These are phyloP conservation scores for Pangasius krempfi DNA, from an alignment of 2,797 vertebrate species.

Conservation along the genomic window DNA sequence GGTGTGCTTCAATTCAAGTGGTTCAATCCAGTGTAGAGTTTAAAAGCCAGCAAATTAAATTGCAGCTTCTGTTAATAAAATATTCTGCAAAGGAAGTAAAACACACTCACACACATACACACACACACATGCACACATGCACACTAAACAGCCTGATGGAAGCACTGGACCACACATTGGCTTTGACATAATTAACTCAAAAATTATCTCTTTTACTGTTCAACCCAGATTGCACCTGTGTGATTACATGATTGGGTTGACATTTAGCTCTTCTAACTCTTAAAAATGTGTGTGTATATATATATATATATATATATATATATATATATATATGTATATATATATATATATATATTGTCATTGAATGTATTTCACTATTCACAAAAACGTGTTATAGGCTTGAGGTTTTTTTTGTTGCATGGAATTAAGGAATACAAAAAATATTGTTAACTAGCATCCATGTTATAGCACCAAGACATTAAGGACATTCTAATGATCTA, in stretches of 20 bases:
- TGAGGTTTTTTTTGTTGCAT: background rate
- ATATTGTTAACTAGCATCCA: background rate
- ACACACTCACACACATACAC: background rate
- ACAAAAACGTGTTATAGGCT: too few species aligned
- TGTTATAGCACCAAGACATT: background rate
- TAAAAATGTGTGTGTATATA: background rate
- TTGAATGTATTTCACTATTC: too few species aligned
- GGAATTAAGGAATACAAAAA: background rate
- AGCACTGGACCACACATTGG: too few species aligned
- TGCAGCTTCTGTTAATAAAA: background rate
- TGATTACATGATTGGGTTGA: background rate
- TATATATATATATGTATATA: too few species aligned
- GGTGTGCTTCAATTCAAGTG: constrained; percentile 1
- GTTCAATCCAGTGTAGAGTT: background rate
- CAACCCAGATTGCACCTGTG: background rate
- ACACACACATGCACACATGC: background rate
- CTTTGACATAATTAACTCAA: background rate
- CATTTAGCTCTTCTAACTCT: background rate
- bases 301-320: too few species aligned
- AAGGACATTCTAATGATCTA: background rate
- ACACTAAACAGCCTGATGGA: background rate
- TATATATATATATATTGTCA: too few species aligned
- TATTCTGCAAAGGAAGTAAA: background rate
- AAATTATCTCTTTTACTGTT: background rate
- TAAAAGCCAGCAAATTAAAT: background rate